Evolutionary conservation across 2,797 vertebrate genomes (phyloP), one percentile per base, ranked within the genome.

Genomic region (Psittacula derbiana): DNA sequence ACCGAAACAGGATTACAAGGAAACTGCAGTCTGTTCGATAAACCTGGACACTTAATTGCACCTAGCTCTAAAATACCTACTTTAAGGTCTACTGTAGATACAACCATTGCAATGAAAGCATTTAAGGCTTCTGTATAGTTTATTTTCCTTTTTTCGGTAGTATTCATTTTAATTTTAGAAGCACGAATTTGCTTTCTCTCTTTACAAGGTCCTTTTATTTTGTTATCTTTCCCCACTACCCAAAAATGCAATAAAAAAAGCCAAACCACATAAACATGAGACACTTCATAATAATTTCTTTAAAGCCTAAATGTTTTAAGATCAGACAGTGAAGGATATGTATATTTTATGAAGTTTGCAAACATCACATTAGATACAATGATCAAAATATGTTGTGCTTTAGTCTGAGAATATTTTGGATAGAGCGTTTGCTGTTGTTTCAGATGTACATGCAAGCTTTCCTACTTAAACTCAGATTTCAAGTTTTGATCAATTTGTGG

Each of bases 261-360:
- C 8, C 87, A 90, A 93, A 69, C 1, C 33, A 61, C 27, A 84
- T 60, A 86, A 94, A 86, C 20, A 88, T 19, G 18, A 84, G 43
- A 80, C 8, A 20, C 27, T n/a, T 82, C 1, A 0, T 74, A 88
- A 65, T 73, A 60, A 86, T 92, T 92, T 88, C 67, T 80, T 95
- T 92, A 86, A 92, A 93, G 66, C 23, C 17, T 90, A 73, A 82
- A 49, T 90, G 66, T 38, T 92, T 84, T 75, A 75, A 81, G 78
- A 94, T 94, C 88, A 96, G 66, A 78, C 40, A 71, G 71, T 27
- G 49, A 73, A 87, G 9, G 8, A 30, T 31, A 93, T 95, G 44
- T 67, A 79, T 95, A 94, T 93, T 93, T 96, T 88, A 93, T 93
- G 75, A 95, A 86, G 73, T 79, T 76, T 84, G 76, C 60, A 95